Evolutionary conservation across 1,140 invertebrate species (phyloP), one percentile per base, ranked within the genome.

Genomic region (Drosophila nebulosa): DNA sequence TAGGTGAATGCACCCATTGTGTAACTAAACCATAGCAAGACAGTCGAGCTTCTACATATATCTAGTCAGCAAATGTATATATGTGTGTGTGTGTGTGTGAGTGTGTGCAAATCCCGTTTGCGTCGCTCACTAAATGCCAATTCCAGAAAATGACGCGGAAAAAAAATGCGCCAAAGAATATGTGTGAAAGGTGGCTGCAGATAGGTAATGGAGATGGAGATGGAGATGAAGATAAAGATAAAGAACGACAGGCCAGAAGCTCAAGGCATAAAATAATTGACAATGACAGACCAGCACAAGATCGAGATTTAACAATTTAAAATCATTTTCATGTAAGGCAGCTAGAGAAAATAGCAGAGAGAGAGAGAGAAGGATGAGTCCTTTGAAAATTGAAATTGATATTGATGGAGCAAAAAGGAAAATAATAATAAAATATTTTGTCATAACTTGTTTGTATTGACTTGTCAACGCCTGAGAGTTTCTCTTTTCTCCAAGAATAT

Each of bases 1-100:
- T 90, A 89, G 89, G 89, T 90, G 89, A 90, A 90, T 90, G 89
- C 89, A 90, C 89, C 80, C 89, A 90, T 90, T 90, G 84, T 90
- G 74, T 81, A 80, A 83, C 78, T 80, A 83, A 84, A 79, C 79
- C 76, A 72, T 78, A 53, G 80, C 80, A 70, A 69, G 78, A 80
- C 77, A 78, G 81, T 66, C 76, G 76, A 84, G 51, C 59, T 36
- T 4, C 9, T 39, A 51, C 55, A 74, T 63, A 51, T 61, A 74
- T 63, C 58, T 71, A 75, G 69, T 68, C 72, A 77, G 65, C 72
- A 77, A 63, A 36, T 18, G 55, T 42, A 67, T 53, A 46, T 42
- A 12, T 85, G 83, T 71, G 7, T 55, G 51, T 65, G 16, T 57
- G 51, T 50, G 16, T 61, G 32, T 42, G 64, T 59, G 50, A 62